Percentiles rank a stretch among this genome's conserved stretches.
Evolutionary conservation across 2,888 invertebrate species (phyloP).

Genomic region (Pteria penguin): DNA sequence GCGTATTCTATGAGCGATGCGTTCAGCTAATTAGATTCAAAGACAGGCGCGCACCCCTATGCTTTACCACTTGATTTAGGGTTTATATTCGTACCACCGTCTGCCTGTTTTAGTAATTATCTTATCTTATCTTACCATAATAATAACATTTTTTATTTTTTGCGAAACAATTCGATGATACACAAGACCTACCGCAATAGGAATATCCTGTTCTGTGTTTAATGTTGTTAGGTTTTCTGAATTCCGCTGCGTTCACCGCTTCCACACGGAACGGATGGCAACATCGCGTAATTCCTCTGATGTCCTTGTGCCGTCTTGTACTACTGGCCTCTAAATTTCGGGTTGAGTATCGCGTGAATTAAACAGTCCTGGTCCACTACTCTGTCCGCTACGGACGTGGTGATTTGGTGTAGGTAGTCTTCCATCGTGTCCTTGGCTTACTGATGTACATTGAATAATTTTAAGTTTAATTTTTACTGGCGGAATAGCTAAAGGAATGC

Average conservation of each 20-base stretch:
- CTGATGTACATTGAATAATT: background rate
- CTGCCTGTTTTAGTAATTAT: background rate
- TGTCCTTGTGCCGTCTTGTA: background rate
- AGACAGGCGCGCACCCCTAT: conserved; percentile 13
- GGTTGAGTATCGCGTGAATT: background rate
- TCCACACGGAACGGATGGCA: background rate
- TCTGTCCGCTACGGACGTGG: background rate
- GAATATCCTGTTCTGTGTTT: background rate
- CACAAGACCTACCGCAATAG: conserved; percentile 15
- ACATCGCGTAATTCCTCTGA: background rate
- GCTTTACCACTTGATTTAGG: too few relatives aligned
- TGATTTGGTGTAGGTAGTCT: background rate
- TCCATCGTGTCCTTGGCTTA: background rate
- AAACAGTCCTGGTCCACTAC: background rate
- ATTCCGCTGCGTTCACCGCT: background rate
- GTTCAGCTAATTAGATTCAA: too few relatives aligned
- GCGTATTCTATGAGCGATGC: too few relatives aligned
- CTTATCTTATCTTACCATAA: background rate
- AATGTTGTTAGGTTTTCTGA: background rate
- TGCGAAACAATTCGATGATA: background rate
- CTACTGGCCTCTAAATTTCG: background rate
- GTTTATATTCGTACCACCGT: background rate
- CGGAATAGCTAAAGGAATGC: background rate
- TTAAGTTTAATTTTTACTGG: background rate
- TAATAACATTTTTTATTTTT: conserved; percentile 11